Evolutionary conservation across 2,797 vertebrate species (phyloP), one percentile per base, ranked within the genome.

Genomic region (Podargus strigoides): DNA sequence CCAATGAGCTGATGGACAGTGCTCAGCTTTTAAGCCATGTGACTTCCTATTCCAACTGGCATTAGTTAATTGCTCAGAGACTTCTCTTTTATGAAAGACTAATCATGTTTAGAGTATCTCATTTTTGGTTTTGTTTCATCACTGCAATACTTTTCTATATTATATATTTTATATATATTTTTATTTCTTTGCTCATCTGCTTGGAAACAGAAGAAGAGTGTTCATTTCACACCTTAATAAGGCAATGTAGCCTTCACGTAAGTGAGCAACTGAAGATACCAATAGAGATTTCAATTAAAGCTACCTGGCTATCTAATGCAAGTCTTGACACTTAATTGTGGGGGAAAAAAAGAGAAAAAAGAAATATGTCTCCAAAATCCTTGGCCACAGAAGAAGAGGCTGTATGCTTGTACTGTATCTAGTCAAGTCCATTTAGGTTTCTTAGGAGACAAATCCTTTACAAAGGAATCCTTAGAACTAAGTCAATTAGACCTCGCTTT

Each of bases 131-230:
- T 96, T 98, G 98, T 98, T 98, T 98, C 98, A 98, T 99, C 98
- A 98, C 98, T 98, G 98, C 98, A 96, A 96, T 97, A 97, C 96
- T 98, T 98, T 98, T 99, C 87, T 98, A 98, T 98, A 97, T 97
- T 97, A 96, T 96, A 97, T 97, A 97, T 98, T 97, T 97, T 97
- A 94, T 98, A 96, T 98, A 96, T 98, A 97, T 98, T 98, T 98
- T 98, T 98, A 97, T 98, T 98, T 98, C 98, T 99, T 98, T 97
- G 98, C 98, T 99, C 99, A 99, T 99, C 99, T 98, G 99, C 99
- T 99, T 99, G 99, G 99, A 98, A 99, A 99, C 99, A 99, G 99
- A 99, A 99, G 99, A 99, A 99, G 99, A 99, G 99, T 99, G 99
- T 99, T 99, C 99, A 99, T 99, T 99, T 99, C 99, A 99, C 99